Percentiles rank a stretch among this genome's conserved stretches.
Conservation (phyloP, 2,113 vertebrate species). For the Heterochromis multidens region DNA sequence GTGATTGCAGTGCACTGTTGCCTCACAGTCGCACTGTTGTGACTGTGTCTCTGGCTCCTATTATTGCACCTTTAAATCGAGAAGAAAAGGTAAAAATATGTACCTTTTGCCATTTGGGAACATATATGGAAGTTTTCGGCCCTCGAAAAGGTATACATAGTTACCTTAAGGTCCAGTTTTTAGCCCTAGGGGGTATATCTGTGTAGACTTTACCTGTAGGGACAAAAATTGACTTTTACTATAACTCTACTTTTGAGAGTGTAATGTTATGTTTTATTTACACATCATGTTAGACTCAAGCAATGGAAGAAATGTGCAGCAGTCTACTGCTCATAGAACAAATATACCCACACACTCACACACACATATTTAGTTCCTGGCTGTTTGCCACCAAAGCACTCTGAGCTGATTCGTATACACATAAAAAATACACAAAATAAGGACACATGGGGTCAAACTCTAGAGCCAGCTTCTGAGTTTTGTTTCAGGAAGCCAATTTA, state of each 20-base stretch:
- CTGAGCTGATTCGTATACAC: conserved; percentile 12
- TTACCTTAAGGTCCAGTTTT: background rate
- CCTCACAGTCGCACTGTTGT: too few relatives aligned
- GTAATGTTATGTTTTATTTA: background rate
- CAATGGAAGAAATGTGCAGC: background rate
- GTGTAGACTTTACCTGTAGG: background rate
- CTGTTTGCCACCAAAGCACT: conserved; percentile 58
- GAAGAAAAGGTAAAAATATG: too few relatives aligned
- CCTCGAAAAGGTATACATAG: background rate
- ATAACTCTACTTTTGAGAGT: background rate
- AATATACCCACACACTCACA: background rate
- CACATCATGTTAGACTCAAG: background rate
- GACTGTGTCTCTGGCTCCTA: too few relatives aligned
- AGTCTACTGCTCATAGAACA: background rate
- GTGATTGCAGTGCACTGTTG: too few relatives aligned
- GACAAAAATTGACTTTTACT: background rate
- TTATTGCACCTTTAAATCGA: too few relatives aligned
- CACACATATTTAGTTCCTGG: conserved; percentile 13
- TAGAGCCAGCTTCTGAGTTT: background rate
- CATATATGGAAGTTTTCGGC: too few relatives aligned
- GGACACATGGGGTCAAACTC: conserved; percentile 2
- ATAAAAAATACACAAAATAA: background rate
- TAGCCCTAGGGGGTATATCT: background rate
- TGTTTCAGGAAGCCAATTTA: background rate
- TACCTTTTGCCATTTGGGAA: too few relatives aligned